Base-by-base conservation (phyloP, 2,797 vertebrate genomes). In the Lindbergichthys nudifrons region DNA sequence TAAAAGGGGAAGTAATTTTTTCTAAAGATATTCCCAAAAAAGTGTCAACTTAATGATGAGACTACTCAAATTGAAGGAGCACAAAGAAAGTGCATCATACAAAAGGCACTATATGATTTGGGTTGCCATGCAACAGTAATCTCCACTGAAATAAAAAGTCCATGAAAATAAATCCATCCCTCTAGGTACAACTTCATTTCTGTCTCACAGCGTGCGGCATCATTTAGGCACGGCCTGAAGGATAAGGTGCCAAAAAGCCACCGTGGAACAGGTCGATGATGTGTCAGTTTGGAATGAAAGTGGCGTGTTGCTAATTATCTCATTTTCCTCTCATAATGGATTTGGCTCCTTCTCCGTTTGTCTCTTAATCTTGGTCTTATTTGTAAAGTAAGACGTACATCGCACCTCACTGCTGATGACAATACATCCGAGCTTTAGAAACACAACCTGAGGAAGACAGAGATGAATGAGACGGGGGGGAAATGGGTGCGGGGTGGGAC, bases 311-410 rank as follows among this genome's bases (percentile, higher is more conserved):
- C 73, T 79, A 73, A 90, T 87, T 71, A 81, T 80, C 76, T 75
- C n/a, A 71, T 81, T 82, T 60, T 23, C 13, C 65, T 71, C 51
- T 66, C 67, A 32, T 73, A 71, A 87, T 32, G 60, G 79, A 70
- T 9, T 36, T 0, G 32, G 32, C 85, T 83, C 70, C 65, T 36
- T 36, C 32, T 70, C 84, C 67, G 87, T 76, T 72, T 81, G 78
- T 52, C 48, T 73, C 74, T 90, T 77, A 77, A 85, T 90, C 84
- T 88, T 48, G 1, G 74, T 65, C 81, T 88, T 68, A 81, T 88
- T 85, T 84, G 75, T 52, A 39, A 81, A 74, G 59, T 67, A 61
- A 81, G 77, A 81, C 50, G 66, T 73, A 66, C 73, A 42, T 62
- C 21, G 39, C 67, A 58, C 75, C 74, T 73, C 66, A n/a, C 45